Conservation (phyloP, 2,797 vertebrate genomes). For the Tauraco hartlaubi region DNA sequence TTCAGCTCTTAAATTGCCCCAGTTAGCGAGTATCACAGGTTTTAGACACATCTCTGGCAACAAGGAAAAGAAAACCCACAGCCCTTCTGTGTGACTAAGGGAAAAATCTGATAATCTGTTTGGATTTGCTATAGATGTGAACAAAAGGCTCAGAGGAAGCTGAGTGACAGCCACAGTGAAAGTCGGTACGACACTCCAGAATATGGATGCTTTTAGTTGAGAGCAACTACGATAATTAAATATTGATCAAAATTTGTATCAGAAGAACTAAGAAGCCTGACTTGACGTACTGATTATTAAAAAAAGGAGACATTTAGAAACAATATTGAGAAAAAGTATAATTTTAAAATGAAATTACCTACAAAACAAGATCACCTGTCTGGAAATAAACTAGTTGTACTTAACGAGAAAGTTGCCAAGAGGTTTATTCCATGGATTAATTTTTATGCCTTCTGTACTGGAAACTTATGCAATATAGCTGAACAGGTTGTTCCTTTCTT, state of each 20-base stretch:
- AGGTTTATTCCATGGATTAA: conserved; percentile 25
- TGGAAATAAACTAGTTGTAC: conserved; percentile 7
- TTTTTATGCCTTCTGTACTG: neutral
- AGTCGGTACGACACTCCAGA: neutral
- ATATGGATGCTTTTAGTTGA: neutral
- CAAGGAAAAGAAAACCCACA: neutral
- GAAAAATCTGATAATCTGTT: neutral
- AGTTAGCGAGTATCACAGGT: neutral
- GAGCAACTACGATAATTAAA: neutral
- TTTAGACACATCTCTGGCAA: neutral
- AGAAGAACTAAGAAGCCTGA: neutral
- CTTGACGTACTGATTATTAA: neutral
- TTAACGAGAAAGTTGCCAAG: conserved; percentile 1
- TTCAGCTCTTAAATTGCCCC: neutral
- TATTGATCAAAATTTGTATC: neutral
- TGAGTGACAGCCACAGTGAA: neutral
- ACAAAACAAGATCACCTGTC: neutral
- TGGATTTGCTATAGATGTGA: neutral
- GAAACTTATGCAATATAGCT: neutral
- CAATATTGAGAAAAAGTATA: neutral
- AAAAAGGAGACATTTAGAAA: neutral
- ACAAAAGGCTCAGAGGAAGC: neutral
- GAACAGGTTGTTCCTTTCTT: conserved; percentile 15
- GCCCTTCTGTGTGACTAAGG: neutral
- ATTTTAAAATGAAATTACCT: conserved; percentile 8